Base-by-base conservation (phyloP, 2,888 invertebrate genomes). In the Agrotis puta region DNA sequence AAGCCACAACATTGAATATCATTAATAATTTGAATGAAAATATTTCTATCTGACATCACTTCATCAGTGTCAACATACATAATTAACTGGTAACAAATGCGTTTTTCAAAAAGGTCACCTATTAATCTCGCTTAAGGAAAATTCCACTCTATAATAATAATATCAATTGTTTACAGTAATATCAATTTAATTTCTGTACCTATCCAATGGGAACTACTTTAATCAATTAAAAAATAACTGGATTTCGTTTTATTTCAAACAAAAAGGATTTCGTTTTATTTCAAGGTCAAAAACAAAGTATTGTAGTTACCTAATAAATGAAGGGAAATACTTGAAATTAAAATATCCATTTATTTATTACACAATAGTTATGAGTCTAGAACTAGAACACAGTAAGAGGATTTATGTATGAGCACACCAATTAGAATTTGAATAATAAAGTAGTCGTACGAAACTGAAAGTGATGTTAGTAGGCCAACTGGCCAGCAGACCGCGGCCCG, bases 381-480 rank as follows among this genome's bases (percentile, higher is more conserved):
- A 72, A 6, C 39, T 39, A 39, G 39, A 39, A 39, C 39, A 11
- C 9, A 20, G 20, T 58, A 22, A n/a, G 45, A 67, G 39, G 43
- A 43, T 27, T 16, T 43, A 33, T 39, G 24, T 59, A 54, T 50
- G 33, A 50, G 48, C 22, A 16, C 11, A 70, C 45, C 50, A 18
- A 48, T 20, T 16, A 56, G 20, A 70, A 45, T 61, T 54, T 45
- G 18, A 74, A 56, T 77, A 69, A 70, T 56, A 56, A 69, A 45
- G 43, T 70, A 20, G 33, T 54, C 43, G 27, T 24, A 18, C 45
- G 54, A 59, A 77, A 77, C 48, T 77, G 70, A 74, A 59, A 77
- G 77, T 77, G 77, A 45, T 33, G 59, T 59, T 45, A 77, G 77
- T 70, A 61, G 74, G 70, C 9, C 76, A 57, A 39, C 18, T 11